A percentile compares a stretch with the other conserved stretches of the same genome.
Conservation (phyloP, 1,140 invertebrate species). For the Sipha flava region DNA sequence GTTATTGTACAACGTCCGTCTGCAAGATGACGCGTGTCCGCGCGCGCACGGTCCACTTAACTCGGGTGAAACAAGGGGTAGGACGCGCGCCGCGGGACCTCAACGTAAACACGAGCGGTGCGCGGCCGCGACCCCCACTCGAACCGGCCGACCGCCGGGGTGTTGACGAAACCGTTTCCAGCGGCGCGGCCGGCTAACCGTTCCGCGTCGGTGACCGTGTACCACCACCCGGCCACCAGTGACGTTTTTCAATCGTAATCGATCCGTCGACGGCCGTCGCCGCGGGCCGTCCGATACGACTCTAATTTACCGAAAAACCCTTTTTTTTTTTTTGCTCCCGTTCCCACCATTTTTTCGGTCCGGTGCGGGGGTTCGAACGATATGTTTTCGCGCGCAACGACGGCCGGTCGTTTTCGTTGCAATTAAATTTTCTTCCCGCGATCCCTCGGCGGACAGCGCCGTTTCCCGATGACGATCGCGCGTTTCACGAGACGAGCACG, state of each 20-base stretch:
- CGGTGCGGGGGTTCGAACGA: not conserved
- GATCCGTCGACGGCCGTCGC: not conserved
- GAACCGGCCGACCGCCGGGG: not conserved
- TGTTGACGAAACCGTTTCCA: slow-evolving; percentile 18
- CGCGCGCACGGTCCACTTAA: slow-evolving; percentile 7
- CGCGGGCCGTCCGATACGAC: not conserved
- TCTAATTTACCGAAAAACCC: slow-evolving; percentile 4
- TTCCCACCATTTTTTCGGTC: too few relatives aligned
- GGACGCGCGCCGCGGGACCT: not conserved
- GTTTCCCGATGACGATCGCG: too few relatives aligned
- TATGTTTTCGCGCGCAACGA: too few relatives aligned
- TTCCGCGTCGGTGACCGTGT: too few relatives aligned
- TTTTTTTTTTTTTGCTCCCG: not conserved
- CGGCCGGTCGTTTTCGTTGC: too few relatives aligned
- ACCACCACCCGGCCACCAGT: too few relatives aligned
- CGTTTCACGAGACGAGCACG: too few relatives aligned
- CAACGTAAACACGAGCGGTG: not conserved
- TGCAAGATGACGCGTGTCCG: slow-evolving; percentile 17
- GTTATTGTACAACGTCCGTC: not conserved
- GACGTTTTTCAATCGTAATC: not conserved
- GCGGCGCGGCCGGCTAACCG: too few relatives aligned
- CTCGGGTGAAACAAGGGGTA: not conserved
- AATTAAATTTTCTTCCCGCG: too few relatives aligned
- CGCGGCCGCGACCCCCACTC: not conserved
- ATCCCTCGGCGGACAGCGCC: too few relatives aligned